Base-by-base conservation (phyloP, 2,888 invertebrate genomes). In the Malthinus seriepunctatus region DNA sequence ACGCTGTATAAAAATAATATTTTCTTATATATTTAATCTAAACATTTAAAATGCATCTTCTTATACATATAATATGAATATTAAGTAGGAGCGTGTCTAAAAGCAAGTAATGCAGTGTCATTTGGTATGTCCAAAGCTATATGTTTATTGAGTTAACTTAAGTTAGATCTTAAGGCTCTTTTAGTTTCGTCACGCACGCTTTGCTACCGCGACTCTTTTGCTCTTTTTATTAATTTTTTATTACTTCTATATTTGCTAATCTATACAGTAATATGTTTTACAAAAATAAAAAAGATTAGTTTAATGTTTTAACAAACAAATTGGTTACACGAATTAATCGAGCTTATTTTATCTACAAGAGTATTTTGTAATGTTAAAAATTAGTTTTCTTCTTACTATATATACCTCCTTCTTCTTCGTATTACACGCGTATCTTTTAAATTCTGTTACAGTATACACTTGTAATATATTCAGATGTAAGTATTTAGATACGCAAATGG, bases 31-130 rank as follows among this genome's bases (percentile, higher is more conserved):
- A 51, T 50, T 47, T 64, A 68, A 68, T 68, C 68, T 68, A 56
- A 51, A 58, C 58, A 53, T 54, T 66, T 67, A 65, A 67, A 68
- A 67, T 68, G 68, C 68, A 68, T 68, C 68, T 67, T 55, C 50
- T 66, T 68, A 65, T 62, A 51, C 62, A 63, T 65, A 23, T 23
- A 23, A 3, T 5, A 68, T 66, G 68, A 67, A 68, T 68, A 67
- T 67, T 68, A 68, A 68, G 68, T 56, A 67, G 68, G 57, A 65
- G 64, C 66, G 68, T 67, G 66, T 66, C 60, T 66, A 56, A 64
- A 63, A 66, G 64, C 65, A 67, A 65, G 62, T 60, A 65, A 67
- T 66, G 64, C 51, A 58, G 60, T 62, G 65, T 67, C 67, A 64
- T 63, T 67, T 65, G 53, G 63, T 60, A 59, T 58, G 63, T 66